Evolutionary conservation across 2,797 vertebrate species (phyloP), one percentile per base, ranked within the genome.

Genomic region (Sebastes reedi): DNA sequence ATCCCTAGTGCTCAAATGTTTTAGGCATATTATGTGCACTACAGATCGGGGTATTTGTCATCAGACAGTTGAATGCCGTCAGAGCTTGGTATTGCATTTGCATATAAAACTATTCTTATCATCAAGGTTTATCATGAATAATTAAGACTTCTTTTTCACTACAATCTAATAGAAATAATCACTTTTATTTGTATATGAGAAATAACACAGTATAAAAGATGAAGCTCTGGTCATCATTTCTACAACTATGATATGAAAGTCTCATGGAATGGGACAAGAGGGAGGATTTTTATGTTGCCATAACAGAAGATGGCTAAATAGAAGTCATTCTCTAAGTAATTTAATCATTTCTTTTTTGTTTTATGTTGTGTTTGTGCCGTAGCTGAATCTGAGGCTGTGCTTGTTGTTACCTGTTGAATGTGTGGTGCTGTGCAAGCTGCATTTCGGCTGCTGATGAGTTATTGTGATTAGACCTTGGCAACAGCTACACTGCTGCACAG

Each of bases 381-480:
- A 32, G 52, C 18, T 2, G 30, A 58, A 30, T 24, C 6, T 5
- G 22, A 66, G 5, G 16, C 56, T 54, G 4, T 25, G 25, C 58
- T 68, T 52, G 5, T 64, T 58, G 12, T 73, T 56, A 61, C 67
- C 55, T 50, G 66, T 62, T 75, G 22, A 72, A 52, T 60, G 39
- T 36, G 27, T 50, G 32, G 39, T 27, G 25, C 52, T 58, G 5
- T 69, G 50, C 30, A 59, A 39, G 10, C 65, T 69, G 27, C 8
- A 69, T 20, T 74, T 81, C 29, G 71, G 61, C 9, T 50, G 18
- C 72, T 67, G 22, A 50, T 79, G 67, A 65, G 25, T 36, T 62
- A 29, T 54, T 72, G 67, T 72, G 73, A 67, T 61, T 27, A 27
- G 42, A 72, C 34, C 22, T 72, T 67, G 46, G 42, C 30, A 75